Percentiles rank a stretch among this genome's conserved stretches.
Evolutionary conservation across 2,797 vertebrate species (phyloP).

Genomic region (Danio choprae): DNA sequence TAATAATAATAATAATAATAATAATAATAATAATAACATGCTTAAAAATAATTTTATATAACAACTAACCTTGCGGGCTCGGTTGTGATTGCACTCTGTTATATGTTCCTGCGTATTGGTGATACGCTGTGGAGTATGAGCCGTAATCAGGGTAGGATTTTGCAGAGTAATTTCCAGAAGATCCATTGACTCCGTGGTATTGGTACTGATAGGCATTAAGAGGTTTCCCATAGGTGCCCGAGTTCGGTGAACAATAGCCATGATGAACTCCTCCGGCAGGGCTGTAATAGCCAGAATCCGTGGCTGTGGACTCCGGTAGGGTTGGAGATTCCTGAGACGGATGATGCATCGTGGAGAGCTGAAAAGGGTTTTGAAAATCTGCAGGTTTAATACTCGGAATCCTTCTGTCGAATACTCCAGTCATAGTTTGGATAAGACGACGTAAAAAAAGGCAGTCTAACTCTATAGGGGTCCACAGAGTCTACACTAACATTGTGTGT

Average conservation of each 20-base stretch:
- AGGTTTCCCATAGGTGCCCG: slow-evolving; percentile 92
- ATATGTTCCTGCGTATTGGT: slow-evolving; percentile 93
- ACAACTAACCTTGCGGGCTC: slow-evolving; percentile 89
- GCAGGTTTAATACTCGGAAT: slow-evolving; percentile 90
- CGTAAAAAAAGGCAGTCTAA: slow-evolving; percentile 62
- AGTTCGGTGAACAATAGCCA: slow-evolving; percentile 95
- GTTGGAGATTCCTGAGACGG: slow-evolving; percentile 99
- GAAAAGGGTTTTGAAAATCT: slow-evolving; percentile 93
- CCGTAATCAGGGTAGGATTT: slow-evolving; percentile 93
- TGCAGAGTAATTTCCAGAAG: slow-evolving; percentile 89
- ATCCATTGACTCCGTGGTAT: slow-evolving; percentile 91
- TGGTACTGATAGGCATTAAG: slow-evolving; percentile 96
- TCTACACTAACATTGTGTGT: slow-evolving; percentile 87
- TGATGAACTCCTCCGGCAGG: slow-evolving; percentile 82
- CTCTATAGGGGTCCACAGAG: slow-evolving; percentile 67
- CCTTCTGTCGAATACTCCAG: slow-evolving; percentile 97
- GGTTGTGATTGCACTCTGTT: slow-evolving; percentile 88
- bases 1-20: slow-evolving; percentile 15
- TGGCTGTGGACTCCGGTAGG: slow-evolving; percentile 95
- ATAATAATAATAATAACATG: slow-evolving; percentile 10
- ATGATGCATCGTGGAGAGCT: slow-evolving; percentile 92
- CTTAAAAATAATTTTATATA: slow-evolving; percentile 12
- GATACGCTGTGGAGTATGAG: slow-evolving; percentile 91
- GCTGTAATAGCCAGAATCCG: slow-evolving; percentile 97
- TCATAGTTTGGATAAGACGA: slow-evolving; percentile 83